Conservation (phyloP, 2,888 invertebrate species). For the Drosophila tanythrix region DNA sequence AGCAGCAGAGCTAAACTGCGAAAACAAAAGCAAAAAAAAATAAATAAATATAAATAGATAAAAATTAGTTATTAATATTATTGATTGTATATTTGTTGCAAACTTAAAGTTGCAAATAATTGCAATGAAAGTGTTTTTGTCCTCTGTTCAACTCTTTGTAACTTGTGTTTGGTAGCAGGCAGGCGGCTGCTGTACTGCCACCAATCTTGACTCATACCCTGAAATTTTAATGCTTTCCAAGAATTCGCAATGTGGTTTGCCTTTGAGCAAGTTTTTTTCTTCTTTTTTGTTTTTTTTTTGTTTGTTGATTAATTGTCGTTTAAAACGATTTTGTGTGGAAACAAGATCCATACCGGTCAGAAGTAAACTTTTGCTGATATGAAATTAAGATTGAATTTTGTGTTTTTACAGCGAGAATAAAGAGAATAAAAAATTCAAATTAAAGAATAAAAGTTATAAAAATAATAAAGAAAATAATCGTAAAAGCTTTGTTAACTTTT, state of each 20-base stretch:
- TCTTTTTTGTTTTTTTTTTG: constrained; percentile 30
- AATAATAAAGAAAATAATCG: constrained; percentile 4
- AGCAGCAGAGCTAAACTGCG: neutral
- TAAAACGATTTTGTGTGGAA: constrained; percentile 21
- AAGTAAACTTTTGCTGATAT: constrained; percentile 18
- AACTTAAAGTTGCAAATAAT: no score
- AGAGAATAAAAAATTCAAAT: constrained; percentile 3
- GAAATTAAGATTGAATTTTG: constrained; percentile 45
- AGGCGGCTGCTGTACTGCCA: constrained; percentile 12
- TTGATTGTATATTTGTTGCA: no score
- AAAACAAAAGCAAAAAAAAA: neutral
- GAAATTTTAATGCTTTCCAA: constrained; percentile 54
- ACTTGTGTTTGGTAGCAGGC: constrained; percentile 17
- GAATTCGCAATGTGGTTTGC: constrained; percentile 52
- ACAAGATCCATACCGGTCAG: constrained; percentile 35
- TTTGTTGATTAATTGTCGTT: constrained; percentile 61
- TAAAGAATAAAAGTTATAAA: neutral
- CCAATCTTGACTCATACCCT: constrained; percentile 42
- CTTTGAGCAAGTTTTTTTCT: constrained; percentile 32
- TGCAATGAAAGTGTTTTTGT: neutral
- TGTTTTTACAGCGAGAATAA: constrained; percentile 38
- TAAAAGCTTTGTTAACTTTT: neutral
- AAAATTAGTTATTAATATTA: neutral
- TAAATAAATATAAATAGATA: neutral
- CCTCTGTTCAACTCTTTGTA: constrained; percentile 24